Base-by-base conservation (phyloP, 2,888 invertebrate genomes). In the Agapostemon virescens region DNA sequence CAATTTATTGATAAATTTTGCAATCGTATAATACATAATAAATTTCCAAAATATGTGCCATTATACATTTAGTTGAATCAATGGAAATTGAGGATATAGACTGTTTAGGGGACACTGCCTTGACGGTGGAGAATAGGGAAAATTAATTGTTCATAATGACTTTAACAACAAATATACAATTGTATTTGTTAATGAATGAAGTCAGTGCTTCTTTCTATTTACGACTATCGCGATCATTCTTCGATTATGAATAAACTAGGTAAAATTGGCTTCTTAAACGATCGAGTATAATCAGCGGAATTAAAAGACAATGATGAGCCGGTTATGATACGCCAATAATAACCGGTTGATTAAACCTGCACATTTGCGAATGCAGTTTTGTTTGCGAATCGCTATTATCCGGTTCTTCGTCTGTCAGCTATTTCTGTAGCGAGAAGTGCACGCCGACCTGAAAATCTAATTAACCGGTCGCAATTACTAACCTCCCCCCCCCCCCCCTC, bases 401-500 rank as follows among this genome's bases (percentile, higher is more conserved):
- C 40, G 68, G 61, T 64, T 84, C 77, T 77, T 76, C 61, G 68
- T 55, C 73, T 73, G 73, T 55, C 75, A 80, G 79, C 82, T 72
- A 84, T 78, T 79, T 84, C 84, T 77, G 9, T 52, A 66, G 58
- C 78, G 72, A 66, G 70, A 73, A 66, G 70, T 55, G 58, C 69
- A 68, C 61, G 36, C 33, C 63, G 67, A 49, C n/a, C 74, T 74
- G 85, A 77, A 84, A 85, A 85, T 85, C 85, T 81, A 84, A 85
- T 85, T 85, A 85, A 85, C 81, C 67, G 69, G 74, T 69, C 38
- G 77, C 79, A 85, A 85, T 85, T 85, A 84, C 81, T 76, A 61
- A 67, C 20, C 74, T 23, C 61, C 52, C 33, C 58, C 58, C 20
- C 13, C 42, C 15, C 42, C 42, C 15, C 6, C 42, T n/a, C n/a